Evolutionary conservation across 30 jellyfish, hydroid and myxozoan genomes (phyloP).

Genomic region (Pseudorhiza aurosa): DNA sequence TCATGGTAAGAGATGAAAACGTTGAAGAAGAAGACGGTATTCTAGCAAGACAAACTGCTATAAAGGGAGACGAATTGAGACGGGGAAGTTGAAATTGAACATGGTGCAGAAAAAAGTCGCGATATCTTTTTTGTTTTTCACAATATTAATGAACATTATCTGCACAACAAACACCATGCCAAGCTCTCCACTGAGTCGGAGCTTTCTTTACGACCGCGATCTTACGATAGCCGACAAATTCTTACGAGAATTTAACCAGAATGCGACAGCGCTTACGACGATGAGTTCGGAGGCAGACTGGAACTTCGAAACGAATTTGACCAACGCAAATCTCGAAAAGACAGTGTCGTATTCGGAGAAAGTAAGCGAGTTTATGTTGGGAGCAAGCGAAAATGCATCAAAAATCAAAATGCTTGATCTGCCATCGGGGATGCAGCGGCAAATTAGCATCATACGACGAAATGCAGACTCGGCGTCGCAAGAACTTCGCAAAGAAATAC

Average conservation of each 20-base stretch:
- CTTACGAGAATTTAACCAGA: conserved; percentile 63
- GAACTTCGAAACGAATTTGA: conserved; percentile 91
- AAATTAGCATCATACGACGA: conserved; percentile 81
- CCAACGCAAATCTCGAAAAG: conserved; percentile 77
- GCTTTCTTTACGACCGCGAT: conserved; percentile 77
- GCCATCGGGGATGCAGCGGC: conserved; percentile 85
- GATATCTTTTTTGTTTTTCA: no score
- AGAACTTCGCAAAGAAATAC: conserved; percentile 84
- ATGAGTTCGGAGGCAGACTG: conserved; percentile 83
- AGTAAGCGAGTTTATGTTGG: conserved; percentile 77
- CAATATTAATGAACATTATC: not conserved
- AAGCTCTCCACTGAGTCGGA: conserved; percentile 23
- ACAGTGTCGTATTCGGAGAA: conserved; percentile 67
- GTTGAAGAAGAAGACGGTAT: no score
- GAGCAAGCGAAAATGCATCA: conserved; percentile 77
- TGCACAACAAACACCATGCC: not conserved
- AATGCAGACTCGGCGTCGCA: conserved; percentile 92
- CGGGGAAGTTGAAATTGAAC: no score
- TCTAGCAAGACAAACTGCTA: no score
- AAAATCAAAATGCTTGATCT: conserved; percentile 71
- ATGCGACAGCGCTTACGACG: conserved; percentile 70
- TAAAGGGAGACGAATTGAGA: no score
- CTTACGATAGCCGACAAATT: conserved; percentile 72
- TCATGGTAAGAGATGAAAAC: no score
- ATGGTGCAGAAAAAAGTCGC: not conserved